These are phyloP conservation scores for Gadus chalcogrammus DNA, from an alignment of 2,113 vertebrate genomes.

Conservation along the genomic window DNA sequence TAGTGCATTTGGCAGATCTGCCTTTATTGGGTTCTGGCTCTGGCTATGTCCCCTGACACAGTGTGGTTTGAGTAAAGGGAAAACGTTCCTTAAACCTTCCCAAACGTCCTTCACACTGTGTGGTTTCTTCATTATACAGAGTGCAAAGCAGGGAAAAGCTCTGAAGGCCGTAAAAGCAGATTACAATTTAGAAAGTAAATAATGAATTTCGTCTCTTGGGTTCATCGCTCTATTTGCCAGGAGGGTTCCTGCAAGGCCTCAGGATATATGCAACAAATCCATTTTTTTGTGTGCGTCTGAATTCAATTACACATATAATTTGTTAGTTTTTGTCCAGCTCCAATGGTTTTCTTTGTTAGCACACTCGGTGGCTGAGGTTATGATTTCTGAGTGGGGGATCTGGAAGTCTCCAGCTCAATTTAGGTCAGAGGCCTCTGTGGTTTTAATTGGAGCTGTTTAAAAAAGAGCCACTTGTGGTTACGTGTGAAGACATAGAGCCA, in stretches of 20 bases:
- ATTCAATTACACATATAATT: slow-evolving; percentile 19
- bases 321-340: slow-evolving; percentile 42
- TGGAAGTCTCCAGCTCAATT: not conserved
- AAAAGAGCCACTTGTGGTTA: slow-evolving; percentile 4
- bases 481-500: not conserved
- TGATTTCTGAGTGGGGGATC: slow-evolving; percentile 21
- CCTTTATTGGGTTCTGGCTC: slow-evolving; percentile 5
- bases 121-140: slow-evolving; percentile 35
- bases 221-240: slow-evolving; percentile 3
- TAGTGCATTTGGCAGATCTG: not conserved
- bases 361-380: slow-evolving; percentile 26
- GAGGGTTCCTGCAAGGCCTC: slow-evolving; percentile 15
- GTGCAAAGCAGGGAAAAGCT: slow-evolving; percentile 24
- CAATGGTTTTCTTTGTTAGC: slow-evolving; percentile 35
- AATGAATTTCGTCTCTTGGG: slow-evolving; percentile 14
- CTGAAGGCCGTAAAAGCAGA: too few species aligned
- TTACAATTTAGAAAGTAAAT: slow-evolving; percentile 31
- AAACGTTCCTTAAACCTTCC: slow-evolving; percentile 21
- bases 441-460: slow-evolving; percentile 20
- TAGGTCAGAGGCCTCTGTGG: slow-evolving; percentile 15
- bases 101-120: slow-evolving; percentile 26
- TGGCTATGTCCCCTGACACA: not conserved
- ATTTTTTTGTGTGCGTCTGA: slow-evolving; percentile 30
- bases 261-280: slow-evolving; percentile 15
- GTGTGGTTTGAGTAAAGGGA: slow-evolving; percentile 28